Evolutionary conservation across 1,140 invertebrate species (phyloP), one percentile per base, ranked within the genome.

Genomic region (Caenorhabditis tropicalis): DNA sequence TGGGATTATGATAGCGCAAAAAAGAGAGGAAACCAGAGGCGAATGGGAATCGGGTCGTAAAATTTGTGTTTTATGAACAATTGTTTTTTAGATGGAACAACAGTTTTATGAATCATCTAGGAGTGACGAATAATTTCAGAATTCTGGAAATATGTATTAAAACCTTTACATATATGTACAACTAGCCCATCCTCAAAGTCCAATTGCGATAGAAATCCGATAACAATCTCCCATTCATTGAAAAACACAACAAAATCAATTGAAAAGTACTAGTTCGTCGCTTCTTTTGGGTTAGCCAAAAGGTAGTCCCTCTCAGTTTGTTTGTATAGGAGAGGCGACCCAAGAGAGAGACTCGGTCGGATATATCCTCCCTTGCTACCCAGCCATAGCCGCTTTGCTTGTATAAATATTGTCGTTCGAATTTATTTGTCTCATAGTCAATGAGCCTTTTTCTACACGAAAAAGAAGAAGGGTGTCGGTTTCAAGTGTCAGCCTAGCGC

Each of bases 341-440:
- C 21, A 24, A n/a, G n/a, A n/a, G n/a, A n/a, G 7, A 58, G 58
- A 36, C 29, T 9, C 5, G 19, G 29, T 6, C 21, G 19, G 58
- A 60, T 31, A 65, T 33, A 65, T 33, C 29, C 58, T 56, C 48
- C 48, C n/a, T 12, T 56, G 24, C 53, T 27, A 9, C 21, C 21
- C 7, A 24, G 3, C 29, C 58, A 33, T 24, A 24, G 12, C 21
- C 21, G n/a, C 21, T 16, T 16, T 36, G 33, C 58, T 65, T 65
- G 58, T 65, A 29, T 31, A 65, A 65, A 65, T 65, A 65, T 65
- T 65, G 58, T 65, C 58, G n/a, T n/a, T n/a, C 58, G 16, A 65
- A 65, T 65, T 19, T 65, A 65, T 65, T 19, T 56, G 16, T 51
- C 48, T 56, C 53, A 56, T 65, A 33, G 58, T 33, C 58, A 33